phyloP scores from a whole-genome alignment of 2,888 invertebrate species.

The Hesperia comma region DNA sequence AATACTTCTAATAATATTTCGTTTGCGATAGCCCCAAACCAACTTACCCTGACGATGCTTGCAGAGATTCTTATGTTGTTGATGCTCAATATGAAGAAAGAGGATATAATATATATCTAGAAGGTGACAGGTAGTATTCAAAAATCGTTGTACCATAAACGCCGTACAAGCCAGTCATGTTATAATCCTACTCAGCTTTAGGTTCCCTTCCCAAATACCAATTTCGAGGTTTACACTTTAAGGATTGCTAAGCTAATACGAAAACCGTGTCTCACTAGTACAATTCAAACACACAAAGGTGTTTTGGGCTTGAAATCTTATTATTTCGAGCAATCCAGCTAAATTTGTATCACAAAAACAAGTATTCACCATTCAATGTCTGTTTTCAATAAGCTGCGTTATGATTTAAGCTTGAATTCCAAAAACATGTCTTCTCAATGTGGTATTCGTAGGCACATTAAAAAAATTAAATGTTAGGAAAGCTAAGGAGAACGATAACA shows the following conservation, averaged over 20 bases:
- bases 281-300: not conserved
- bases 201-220: not conserved
- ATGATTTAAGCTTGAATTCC: conserved; percentile 38
- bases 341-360: conserved; percentile 1
- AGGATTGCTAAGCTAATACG: not conserved
- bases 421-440: conserved; percentile 64
- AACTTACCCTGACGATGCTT: too few relatives aligned
- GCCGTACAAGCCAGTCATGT: too few relatives aligned
- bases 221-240: not conserved
- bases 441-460: conserved; percentile 37
- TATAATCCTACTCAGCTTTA: not conserved
- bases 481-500: conserved; percentile 42
- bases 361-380: not conserved
- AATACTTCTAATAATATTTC: too few relatives aligned
- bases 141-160: too few relatives aligned
- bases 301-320: not conserved
- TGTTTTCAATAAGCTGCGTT: not conserved
- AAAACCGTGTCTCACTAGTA: not conserved
- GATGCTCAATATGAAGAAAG: too few relatives aligned
- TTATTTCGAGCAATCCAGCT: not conserved
- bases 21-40: too few relatives aligned
- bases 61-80: too few relatives aligned
- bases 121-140: too few relatives aligned
- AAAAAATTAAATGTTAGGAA: conserved; percentile 41
- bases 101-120: too few relatives aligned